A percentile compares a stretch with the other conserved stretches of the same genome.
Conservation (phyloP, 2,797 vertebrate species). For the Naso thynnoides region DNA sequence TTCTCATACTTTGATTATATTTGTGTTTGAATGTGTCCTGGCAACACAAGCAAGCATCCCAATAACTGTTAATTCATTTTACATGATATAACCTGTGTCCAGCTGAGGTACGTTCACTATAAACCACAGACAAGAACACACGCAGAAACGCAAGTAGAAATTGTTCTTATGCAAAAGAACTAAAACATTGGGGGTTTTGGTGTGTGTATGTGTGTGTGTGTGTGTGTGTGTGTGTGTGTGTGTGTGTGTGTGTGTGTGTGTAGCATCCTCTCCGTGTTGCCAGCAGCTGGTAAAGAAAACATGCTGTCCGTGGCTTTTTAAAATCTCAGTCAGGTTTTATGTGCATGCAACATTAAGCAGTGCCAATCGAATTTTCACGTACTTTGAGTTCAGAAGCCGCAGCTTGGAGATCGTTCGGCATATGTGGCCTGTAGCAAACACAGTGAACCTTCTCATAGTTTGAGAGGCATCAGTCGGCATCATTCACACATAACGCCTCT, state of each 20-base stretch:
- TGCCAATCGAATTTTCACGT: not conserved
- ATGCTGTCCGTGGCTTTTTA: not conserved
- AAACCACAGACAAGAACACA: not conserved
- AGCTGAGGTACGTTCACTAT: not conserved
- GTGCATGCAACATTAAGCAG: not conserved
- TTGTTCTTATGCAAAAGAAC: not conserved
- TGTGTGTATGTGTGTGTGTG: no score
- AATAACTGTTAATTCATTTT: no score
- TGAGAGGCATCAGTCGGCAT: constrained; percentile 47
- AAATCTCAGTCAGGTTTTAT: not conserved
- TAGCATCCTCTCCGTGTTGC: not conserved
- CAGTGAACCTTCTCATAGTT: constrained; percentile 40
- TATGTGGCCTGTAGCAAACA: constrained; percentile 54
- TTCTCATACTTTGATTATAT: not conserved
- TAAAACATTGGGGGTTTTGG: not conserved
- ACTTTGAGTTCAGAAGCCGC: constrained; percentile 32
- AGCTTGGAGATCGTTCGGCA: constrained; percentile 37
- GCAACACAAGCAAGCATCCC: not conserved
- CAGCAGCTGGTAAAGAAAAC: not conserved
- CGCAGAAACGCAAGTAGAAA: not conserved
- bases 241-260: not conserved
- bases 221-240: no score
- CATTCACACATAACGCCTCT: constrained; percentile 26
- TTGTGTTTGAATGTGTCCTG: not conserved
- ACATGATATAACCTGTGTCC: not conserved